Evolutionary conservation across 2,888 invertebrate genomes (phyloP).

Genomic region (Isoperla grammatica): DNA sequence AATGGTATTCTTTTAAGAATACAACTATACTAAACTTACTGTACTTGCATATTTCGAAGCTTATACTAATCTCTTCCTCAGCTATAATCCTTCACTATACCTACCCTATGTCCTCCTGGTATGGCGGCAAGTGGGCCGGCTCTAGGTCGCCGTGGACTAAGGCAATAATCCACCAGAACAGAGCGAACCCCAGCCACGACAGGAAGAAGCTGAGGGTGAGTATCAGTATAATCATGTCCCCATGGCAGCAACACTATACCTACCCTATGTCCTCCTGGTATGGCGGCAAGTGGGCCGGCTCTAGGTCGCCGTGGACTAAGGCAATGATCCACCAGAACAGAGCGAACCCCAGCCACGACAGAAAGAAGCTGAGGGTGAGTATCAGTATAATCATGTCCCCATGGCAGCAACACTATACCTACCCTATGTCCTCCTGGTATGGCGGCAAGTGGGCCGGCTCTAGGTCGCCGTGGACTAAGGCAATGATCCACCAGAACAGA

Average conservation of each 20-base stretch:
- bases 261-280: conserved; percentile 25
- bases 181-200: conserved; percentile 74
- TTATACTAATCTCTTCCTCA: too few relatives aligned
- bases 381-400: conserved; percentile 57
- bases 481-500: conserved; percentile 69
- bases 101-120: too few relatives aligned
- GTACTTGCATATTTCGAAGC: too few relatives aligned
- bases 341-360: conserved; percentile 75
- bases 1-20: too few relatives aligned
- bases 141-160: conserved; percentile 72
- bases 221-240: conserved; percentile 56
- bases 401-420: too few relatives aligned
- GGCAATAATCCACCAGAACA: conserved; percentile 71
- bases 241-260: too few relatives aligned
- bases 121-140: conserved; percentile 47
- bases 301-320: conserved; percentile 71
- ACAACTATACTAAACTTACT: too few relatives aligned
- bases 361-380: conserved; percentile 57
- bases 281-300: conserved; percentile 49
- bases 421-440: conserved; percentile 18
- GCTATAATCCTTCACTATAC: too few relatives aligned
- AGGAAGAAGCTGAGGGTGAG: conserved; percentile 59
- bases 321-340: conserved; percentile 72
- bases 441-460: conserved; percentile 48
- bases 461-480: conserved; percentile 72